Base-by-base conservation (phyloP, 2,113 vertebrate species). In the Anseranas semipalmata region DNA sequence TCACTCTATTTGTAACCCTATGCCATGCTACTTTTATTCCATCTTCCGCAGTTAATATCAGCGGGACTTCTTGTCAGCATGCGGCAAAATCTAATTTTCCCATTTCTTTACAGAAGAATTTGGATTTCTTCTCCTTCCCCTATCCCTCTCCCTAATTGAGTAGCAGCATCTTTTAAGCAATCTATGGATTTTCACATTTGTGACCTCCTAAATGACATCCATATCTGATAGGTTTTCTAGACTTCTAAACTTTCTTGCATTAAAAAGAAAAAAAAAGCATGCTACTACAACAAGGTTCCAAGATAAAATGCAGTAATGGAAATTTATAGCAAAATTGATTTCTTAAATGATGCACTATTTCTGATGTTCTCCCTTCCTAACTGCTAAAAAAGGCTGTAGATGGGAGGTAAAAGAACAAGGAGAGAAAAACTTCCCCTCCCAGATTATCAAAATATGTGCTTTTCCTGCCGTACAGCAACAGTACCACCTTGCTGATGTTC, bases 1-100 rank as follows among this genome's bases (percentile, higher is more conserved):
- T 84, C n/a, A 46, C 52, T 93, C 95, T 85, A 81, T 93, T 96
- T 96, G 94, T 90, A 97, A 97, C 46, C 66, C 75, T 78, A 90
- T 2, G 27, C 85, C 62, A 73, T 19, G 45, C 33, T 76, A 85
- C 62, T 88, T 95, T 63, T 63, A 78, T 50, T 95, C 63, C 45
- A 74, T 85, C 85, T 71, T 90, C 59, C 41, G 90, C 3, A 0
- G 25, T 45, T 82, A 33, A 12, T 66, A 62, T 48, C 85, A 72
- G 65, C 8, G 33, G 53, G 53, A 91, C 24, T 89, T 79, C 37
- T 63, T 67, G 46, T 79, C 86, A 96, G 78, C 45, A 71, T 25
- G n/a, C 6, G 6, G 88, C 32, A 84, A 85, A 91, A 90, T 15
- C 33, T 62, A 81, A 52, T 52, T 52, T 52, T 52, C 82, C 83